Conservation (phyloP, 2,113 vertebrate genomes). For the Syngnathus floridae region DNA sequence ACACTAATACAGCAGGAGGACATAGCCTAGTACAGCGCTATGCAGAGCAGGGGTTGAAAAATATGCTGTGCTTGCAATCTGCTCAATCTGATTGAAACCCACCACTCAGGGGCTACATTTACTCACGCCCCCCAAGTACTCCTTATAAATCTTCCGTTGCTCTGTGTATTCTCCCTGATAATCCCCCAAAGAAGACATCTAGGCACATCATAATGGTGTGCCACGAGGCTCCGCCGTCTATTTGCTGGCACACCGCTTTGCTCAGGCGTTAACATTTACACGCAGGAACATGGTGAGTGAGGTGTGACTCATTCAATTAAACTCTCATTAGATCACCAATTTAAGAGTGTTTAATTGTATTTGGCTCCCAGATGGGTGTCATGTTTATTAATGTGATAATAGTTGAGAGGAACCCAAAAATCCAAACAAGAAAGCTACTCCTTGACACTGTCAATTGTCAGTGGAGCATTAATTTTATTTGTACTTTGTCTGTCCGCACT, state of each 20-base stretch:
- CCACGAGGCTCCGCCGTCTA: slow-evolving; percentile 9
- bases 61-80: slow-evolving; percentile 66
- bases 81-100: slow-evolving; percentile 67
- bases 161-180: slow-evolving; percentile 39
- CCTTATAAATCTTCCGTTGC: slow-evolving; percentile 49
- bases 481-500: neutral
- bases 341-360: slow-evolving; percentile 19
- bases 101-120: slow-evolving; percentile 51
- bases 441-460: neutral
- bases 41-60: slow-evolving; percentile 67
- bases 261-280: slow-evolving; percentile 21
- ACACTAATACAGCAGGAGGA: slow-evolving; percentile 67
- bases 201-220: slow-evolving; percentile 40
- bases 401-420: neutral
- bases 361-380: neutral
- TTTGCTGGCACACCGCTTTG: slow-evolving; percentile 12
- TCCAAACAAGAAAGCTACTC: neutral
- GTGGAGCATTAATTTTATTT: neutral
- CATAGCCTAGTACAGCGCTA: slow-evolving; percentile 63
- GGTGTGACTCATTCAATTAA: slow-evolving; percentile 42
- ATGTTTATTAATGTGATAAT: neutral
- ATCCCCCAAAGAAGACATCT: slow-evolving; percentile 43
- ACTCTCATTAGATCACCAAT: slow-evolving; percentile 32
- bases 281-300: slow-evolving; percentile 13
- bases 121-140: slow-evolving; percentile 45